A percentile compares a stretch with the other conserved stretches of the same genome.
These are phyloP conservation scores for Aspidoscelis tigris DNA, from an alignment of 2,113 vertebrate species.

Conservation along the genomic window DNA sequence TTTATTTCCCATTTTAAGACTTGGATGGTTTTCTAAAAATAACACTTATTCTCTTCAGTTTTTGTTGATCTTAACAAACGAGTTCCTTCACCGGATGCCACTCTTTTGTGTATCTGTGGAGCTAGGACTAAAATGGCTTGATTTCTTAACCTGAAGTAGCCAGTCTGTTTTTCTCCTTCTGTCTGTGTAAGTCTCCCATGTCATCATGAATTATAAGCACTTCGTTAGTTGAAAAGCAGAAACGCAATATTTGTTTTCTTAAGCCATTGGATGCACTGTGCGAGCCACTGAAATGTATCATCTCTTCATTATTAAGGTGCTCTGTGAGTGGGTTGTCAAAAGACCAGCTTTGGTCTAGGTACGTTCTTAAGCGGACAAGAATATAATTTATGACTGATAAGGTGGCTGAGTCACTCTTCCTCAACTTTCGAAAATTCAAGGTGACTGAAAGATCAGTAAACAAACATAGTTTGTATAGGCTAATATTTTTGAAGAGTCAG, in stretches of 20 bases:
- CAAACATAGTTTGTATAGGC: background rate
- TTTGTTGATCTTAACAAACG: constrained; percentile 16
- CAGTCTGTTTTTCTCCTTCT: constrained; percentile 7
- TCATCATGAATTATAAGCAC: background rate
- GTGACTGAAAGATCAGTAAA: background rate
- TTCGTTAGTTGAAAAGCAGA: background rate
- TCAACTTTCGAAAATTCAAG: background rate
- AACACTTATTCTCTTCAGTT: background rate
- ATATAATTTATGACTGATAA: background rate
- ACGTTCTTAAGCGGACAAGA: background rate
- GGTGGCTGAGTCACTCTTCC: background rate
- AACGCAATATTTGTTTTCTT: background rate
- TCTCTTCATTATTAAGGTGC: background rate
- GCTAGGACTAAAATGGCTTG: background rate
- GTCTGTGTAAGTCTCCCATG: background rate
- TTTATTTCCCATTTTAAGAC: background rate
- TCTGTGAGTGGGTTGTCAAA: background rate
- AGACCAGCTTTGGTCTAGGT: background rate
- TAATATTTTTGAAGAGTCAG: background rate
- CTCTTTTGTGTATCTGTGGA: constrained; percentile 56
- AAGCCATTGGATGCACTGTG: background rate
- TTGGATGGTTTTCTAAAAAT: background rate
- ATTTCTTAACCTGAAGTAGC: constrained; percentile 46
- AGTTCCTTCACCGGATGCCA: constrained; percentile 60
- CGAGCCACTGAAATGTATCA: constrained; percentile 1